Evolutionary conservation across 2,113 vertebrate genomes (phyloP).

Genomic region (Aptenodytes forsteri): DNA sequence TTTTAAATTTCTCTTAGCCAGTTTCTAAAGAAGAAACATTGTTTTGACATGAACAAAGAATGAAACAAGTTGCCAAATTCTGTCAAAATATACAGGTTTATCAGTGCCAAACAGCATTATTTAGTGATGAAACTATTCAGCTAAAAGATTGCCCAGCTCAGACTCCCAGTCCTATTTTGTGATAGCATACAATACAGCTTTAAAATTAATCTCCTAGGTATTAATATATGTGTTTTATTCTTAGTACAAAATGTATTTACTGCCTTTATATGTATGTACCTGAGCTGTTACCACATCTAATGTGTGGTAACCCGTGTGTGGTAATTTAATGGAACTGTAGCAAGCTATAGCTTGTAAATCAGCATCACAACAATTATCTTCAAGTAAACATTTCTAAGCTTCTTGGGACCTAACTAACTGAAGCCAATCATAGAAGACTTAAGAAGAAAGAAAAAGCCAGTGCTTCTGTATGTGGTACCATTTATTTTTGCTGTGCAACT

Average conservation of each 20-base stretch:
- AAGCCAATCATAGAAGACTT: background rate
- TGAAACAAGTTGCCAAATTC: background rate
- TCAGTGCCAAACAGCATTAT: background rate
- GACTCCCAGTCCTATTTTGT: background rate
- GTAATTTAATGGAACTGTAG: background rate
- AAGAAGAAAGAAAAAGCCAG: background rate
- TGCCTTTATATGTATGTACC: background rate
- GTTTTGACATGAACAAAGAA: background rate
- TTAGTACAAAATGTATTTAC: background rate
- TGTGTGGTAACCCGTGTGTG: background rate
- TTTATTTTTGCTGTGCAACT: slow-evolving; percentile 33
- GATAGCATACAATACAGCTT: background rate
- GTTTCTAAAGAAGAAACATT: background rate
- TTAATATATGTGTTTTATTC: background rate
- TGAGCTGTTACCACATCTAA: background rate
- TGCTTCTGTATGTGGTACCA: background rate
- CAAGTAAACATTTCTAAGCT: background rate
- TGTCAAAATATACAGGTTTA: background rate
- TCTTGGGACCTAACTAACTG: background rate
- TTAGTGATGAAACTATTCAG: background rate
- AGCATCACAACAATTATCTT: background rate
- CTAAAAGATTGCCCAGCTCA: background rate
- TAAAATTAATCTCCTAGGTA: background rate
- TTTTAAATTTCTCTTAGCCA: background rate
- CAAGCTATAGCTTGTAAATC: background rate